phyloP scores from a whole-genome alignment of 2,888 invertebrate species.

The Diabrotica balteata region DNA sequence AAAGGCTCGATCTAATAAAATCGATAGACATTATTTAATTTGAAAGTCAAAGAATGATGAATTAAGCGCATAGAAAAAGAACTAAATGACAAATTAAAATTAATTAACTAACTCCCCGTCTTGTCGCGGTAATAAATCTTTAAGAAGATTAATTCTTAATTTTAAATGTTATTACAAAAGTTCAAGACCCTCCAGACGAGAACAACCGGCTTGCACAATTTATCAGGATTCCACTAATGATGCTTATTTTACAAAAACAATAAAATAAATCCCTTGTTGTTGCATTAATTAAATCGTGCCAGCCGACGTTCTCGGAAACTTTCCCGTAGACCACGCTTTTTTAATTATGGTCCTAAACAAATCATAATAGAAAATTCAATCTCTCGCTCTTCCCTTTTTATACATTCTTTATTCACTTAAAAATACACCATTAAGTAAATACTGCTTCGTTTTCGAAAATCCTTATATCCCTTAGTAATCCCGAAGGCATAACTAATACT shows the following conservation, averaged over 20 bases:
- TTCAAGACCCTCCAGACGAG: constrained; percentile 11
- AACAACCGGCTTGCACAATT: constrained; percentile 4
- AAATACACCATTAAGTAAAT: no score
- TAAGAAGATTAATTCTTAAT: constrained; percentile 15
- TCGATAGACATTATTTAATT: no score
- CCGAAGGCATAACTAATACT: no score
- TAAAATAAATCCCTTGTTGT: constrained; percentile 12
- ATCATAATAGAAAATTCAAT: no score
- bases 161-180: constrained; percentile 15
- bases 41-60: no score
- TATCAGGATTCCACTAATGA: constrained; percentile 20
- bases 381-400: no score
- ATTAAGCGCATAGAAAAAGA: background rate
- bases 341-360: no score
- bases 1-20: no score
- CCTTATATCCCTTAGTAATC: no score
- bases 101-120: constrained; percentile 4
- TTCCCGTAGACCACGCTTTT: no score
- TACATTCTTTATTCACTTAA: no score
- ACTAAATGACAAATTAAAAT: constrained; percentile 7
- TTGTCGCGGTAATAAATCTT: constrained; percentile 13
- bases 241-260: constrained; percentile 17
- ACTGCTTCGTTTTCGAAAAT: no score
- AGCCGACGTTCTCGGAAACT: constrained; percentile 5
- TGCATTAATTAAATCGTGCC: constrained; percentile 15